A percentile compares a stretch with the other conserved stretches of the same genome.
phyloP scores from a whole-genome alignment of 2,113 vertebrate species.

The Barbus barbus region DNA sequence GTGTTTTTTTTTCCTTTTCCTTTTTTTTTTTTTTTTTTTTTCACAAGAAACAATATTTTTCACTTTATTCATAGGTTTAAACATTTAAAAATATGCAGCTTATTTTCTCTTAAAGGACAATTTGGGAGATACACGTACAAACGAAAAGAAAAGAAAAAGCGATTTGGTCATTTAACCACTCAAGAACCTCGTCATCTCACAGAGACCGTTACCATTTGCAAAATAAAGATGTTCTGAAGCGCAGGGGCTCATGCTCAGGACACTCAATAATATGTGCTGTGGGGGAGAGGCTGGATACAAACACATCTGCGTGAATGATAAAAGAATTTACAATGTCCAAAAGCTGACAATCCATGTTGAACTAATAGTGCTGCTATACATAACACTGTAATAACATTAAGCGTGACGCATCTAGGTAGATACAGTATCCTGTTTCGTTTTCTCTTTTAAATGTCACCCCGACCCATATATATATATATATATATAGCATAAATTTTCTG shows the following conservation, averaged over 20 bases:
- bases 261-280: slow-evolving; percentile 7
- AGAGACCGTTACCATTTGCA: slow-evolving; percentile 79
- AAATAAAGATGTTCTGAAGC: slow-evolving; percentile 76
- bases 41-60: slow-evolving; percentile 73
- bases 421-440: slow-evolving; percentile 64
- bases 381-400: slow-evolving; percentile 76
- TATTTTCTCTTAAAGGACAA: slow-evolving; percentile 70
- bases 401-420: slow-evolving; percentile 74
- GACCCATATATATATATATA: too few relatives aligned
- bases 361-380: slow-evolving; percentile 65
- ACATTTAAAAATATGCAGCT: slow-evolving; percentile 77
- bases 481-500: slow-evolving; percentile 75
- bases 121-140: slow-evolving; percentile 64
- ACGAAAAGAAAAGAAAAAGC: slow-evolving; percentile 55
- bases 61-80: slow-evolving; percentile 64
- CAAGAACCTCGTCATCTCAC: slow-evolving; percentile 77
- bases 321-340: slow-evolving; percentile 49
- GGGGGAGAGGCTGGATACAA: slow-evolving; percentile 51
- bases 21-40: slow-evolving; percentile 17
- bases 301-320: slow-evolving; percentile 56
- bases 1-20: slow-evolving; percentile 52
- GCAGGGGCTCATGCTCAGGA: slow-evolving; percentile 58
- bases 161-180: slow-evolving; percentile 73
- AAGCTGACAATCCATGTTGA: slow-evolving; percentile 58
- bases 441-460: slow-evolving; percentile 57